Evolutionary conservation across 2,797 vertebrate genomes (phyloP), one percentile per base, ranked within the genome.

Genomic region (Protonibea diacanthus): DNA sequence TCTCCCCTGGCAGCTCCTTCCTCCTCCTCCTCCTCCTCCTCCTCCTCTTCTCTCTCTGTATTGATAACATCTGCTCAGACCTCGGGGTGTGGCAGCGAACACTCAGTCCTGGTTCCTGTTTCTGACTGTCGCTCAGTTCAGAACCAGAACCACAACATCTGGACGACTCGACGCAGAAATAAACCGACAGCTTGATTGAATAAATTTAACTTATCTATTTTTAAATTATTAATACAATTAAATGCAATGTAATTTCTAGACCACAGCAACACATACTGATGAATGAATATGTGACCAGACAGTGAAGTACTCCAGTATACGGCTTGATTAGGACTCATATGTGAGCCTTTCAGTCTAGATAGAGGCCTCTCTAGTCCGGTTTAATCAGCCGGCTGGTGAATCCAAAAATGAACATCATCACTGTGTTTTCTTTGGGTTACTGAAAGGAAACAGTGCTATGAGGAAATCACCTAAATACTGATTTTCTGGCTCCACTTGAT

Each of bases 41-140:
- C 42, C 29, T 85, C 60, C n/a, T 63, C 58, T 11, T n/a, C 42
- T 21, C 47, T 48, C 56, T 56, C 15, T 10, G 58, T 48, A 59
- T 76, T 13, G 61, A 51, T 82, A 78, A 15, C 51, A 72, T 88
- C 75, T 64, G 55, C 68, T 71, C 40, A 57, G 75, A 79, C 58
- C 1, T 79, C 63, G 0, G 86, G 86, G 84, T 70, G 86, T 80
- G 86, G 86, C 81, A 45, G 23, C 6, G 47, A 23, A 61, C 55
- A 9, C 48, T 71, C 33, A 23, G 49, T 21, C 42, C 45, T 52
- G n/a, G 8, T 69, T 71, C 45, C 57, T 62, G 33, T 48, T 44
- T 71, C 56, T 51, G 40, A n/a, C 48, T 27, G 21, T 61, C 18
- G 17, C 47, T 80, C 64, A 10, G n/a, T 1, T 38, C 13, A 3